These are phyloP conservation scores for Hippocampus barbouri DNA, from an alignment of 2,113 vertebrate genomes.

Conservation along the genomic window DNA sequence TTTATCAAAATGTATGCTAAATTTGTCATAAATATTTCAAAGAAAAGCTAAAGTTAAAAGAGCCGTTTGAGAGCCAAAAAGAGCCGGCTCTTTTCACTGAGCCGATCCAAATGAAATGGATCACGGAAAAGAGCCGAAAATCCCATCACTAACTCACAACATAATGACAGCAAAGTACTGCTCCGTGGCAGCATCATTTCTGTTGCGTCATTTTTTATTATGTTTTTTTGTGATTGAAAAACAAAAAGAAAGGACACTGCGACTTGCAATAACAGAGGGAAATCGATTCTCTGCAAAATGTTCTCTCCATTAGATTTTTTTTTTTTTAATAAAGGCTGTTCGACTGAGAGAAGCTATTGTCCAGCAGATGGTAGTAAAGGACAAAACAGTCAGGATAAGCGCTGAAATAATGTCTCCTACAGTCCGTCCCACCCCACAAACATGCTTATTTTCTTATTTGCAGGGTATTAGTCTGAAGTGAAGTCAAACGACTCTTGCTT, in stretches of 20 bases:
- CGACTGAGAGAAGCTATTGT: background rate
- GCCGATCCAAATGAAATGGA: too few relatives aligned
- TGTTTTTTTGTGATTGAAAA: background rate
- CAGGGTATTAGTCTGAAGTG: background rate
- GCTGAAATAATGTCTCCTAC: constrained; percentile 6
- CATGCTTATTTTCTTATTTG: background rate
- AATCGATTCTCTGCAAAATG: background rate
- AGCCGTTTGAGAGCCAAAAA: too few relatives aligned
- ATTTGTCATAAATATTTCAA: too few relatives aligned
- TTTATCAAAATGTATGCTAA: too few relatives aligned
- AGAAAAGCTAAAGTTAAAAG: too few relatives aligned
- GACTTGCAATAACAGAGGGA: background rate
- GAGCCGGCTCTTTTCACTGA: too few relatives aligned
- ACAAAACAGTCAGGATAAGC: background rate
- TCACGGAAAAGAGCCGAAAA: too few relatives aligned
- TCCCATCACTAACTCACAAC: background rate
- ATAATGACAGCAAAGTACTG: background rate
- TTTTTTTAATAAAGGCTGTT: background rate
- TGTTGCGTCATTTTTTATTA: background rate
- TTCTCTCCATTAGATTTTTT: background rate
- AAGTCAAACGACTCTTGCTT: constrained; percentile 2
- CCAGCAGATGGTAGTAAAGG: constrained; percentile 54
- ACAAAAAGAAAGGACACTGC: background rate
- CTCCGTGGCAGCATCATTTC: background rate
- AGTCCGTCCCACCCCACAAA: background rate